Evolutionary conservation across 2,888 invertebrate genomes (phyloP).

Genomic region (Calliopum simillimum): DNA sequence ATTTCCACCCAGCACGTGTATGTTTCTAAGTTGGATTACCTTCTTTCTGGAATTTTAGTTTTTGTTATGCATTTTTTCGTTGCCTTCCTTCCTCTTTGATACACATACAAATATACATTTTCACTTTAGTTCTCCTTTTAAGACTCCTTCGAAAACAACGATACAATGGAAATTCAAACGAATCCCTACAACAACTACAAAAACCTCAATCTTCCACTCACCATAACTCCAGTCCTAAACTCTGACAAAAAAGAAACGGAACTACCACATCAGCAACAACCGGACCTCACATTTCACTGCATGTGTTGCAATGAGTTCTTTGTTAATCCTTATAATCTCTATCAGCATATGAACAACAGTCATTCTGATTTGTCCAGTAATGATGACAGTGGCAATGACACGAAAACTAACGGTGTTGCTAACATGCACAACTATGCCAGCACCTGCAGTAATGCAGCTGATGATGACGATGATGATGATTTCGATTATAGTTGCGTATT

Average conservation of each 20-base stretch:
- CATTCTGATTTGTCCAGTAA: slow-evolving; percentile 53
- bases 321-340: slow-evolving; percentile 61
- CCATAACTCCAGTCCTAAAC: slow-evolving; percentile 62
- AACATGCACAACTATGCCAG: background rate
- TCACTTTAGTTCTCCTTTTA: background rate
- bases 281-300: slow-evolving; percentile 66
- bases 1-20: too few species aligned
- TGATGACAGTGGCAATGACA: slow-evolving; percentile 3
- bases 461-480: slow-evolving; percentile 51
- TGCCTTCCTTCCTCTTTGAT: background rate
- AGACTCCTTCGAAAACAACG: background rate
- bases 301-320: slow-evolving; percentile 65
- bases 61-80: background rate
- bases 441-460: slow-evolving; percentile 45
- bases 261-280: slow-evolving; percentile 51
- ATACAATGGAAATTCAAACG: slow-evolving; percentile 21
- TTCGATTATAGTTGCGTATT: slow-evolving; percentile 64
- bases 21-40: too few species aligned
- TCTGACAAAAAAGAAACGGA: slow-evolving; percentile 25
- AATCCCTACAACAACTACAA: slow-evolving; percentile 45
- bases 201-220: slow-evolving; percentile 56
- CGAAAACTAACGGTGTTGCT: background rate
- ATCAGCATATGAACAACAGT: slow-evolving; percentile 63
- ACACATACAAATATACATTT: background rate
- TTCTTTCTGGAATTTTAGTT: too few species aligned